Percentiles rank a stretch among this genome's conserved stretches.
These are phyloP conservation scores for Anguilla anguilla DNA, from an alignment of 2,797 vertebrate genomes.

Conservation along the genomic window DNA sequence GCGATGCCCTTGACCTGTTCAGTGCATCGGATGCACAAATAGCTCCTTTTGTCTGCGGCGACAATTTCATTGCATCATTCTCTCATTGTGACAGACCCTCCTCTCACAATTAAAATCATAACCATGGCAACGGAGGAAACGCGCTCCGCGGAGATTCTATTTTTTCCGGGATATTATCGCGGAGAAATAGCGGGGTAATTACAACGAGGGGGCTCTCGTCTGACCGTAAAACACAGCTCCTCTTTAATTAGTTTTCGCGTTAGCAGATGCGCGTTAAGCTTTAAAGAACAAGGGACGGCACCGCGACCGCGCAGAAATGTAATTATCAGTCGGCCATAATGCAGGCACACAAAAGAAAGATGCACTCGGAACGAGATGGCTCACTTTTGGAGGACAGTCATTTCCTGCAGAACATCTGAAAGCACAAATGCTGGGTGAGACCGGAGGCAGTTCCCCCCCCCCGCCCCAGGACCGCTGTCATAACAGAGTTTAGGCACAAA, in stretches of 20 bases:
- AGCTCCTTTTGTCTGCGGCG: background rate
- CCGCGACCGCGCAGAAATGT: constrained; percentile 23
- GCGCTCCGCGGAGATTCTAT: constrained; percentile 2
- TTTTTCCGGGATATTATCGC: constrained; percentile 26
- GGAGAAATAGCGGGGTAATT: constrained; percentile 30
- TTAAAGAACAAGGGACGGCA: background rate
- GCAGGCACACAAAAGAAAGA: background rate
- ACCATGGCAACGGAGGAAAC: constrained; percentile 12
- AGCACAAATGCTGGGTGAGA: background rate
- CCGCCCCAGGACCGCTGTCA: background rate
- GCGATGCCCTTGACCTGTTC: background rate
- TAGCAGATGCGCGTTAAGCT: background rate
- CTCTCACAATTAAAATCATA: constrained; percentile 24
- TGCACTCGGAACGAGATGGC: background rate
- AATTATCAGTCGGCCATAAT: constrained; percentile 11
- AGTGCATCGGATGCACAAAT: background rate
- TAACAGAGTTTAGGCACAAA: background rate
- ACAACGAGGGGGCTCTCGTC: constrained; percentile 22
- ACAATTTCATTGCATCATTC: background rate
- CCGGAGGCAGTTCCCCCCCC: background rate
- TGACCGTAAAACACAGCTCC: constrained; percentile 3
- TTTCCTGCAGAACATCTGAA: background rate
- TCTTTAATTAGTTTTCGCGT: constrained; percentile 27
- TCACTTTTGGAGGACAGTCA: background rate
- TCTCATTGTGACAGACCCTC: background rate